Base-by-base conservation (phyloP, 2,113 vertebrate genomes). In the Poeciliopsis occidentalis region DNA sequence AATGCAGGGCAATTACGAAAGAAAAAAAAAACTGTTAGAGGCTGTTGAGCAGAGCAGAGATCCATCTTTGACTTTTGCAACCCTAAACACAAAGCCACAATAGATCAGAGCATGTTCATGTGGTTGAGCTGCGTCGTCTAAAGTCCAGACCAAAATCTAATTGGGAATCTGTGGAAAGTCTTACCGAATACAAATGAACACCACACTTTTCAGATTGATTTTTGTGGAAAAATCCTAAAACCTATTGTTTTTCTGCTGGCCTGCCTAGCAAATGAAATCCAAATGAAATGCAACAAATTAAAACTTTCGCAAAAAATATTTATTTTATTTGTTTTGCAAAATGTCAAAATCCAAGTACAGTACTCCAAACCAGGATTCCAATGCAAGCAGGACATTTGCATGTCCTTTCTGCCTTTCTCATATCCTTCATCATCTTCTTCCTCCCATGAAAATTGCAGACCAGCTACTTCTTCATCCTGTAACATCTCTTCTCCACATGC, bases 371-470 rank as follows among this genome's bases (percentile, higher is more conserved):
- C 51, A 7, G 51, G 22, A 54, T 54, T 54, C 22, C 51, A 54
- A 44, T 60, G 31, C 30, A 51, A 68, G 29, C 37, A 37, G 26
- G 3, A 1, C 13, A 26, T 60, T 71, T 76, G 60, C 62, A 51
- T 74, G 73, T 78, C 64, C 74, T 27, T 3, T 3, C 44, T 7
- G 93, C 90, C 96, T 95, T 96, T 95, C 94, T 80, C 11, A 37
- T 76, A 91, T 88, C 96, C 95, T 96, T 96, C 92, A 41, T 32
- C 57, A 57, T 8, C 15, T 31, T 71, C 85, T 91, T 94, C 93
- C 95, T 95, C 92, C 62, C 85, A 92, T 92, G 91, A 87, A 82
- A 91, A 93, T 94, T 95, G 91, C 94, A 93, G 93, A 94, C 83
- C 81, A 64, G 75, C 34, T 64, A 70, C 77, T 88, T 87, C 86